Evolutionary conservation across 2,113 vertebrate genomes (phyloP).

Genomic region (Malaclemys terrapin): DNA sequence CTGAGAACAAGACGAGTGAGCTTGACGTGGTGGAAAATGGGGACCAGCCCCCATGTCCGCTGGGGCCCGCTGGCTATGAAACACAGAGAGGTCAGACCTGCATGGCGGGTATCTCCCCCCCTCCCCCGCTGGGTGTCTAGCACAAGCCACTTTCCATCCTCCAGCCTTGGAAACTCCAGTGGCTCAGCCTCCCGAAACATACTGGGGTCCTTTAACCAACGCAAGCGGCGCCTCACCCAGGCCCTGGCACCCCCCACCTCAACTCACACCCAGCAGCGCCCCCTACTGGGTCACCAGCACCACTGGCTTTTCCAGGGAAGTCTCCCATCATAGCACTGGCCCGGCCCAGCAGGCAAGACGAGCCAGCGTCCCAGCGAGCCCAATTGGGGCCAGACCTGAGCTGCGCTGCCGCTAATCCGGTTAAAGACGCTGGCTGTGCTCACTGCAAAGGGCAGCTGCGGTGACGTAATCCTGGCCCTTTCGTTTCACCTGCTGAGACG

Average conservation of each 20-base stretch:
- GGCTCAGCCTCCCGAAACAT: neutral
- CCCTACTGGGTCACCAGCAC: neutral
- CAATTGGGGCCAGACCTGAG: neutral
- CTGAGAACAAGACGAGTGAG: too few relatives aligned
- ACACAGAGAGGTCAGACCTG: neutral
- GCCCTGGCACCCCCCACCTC: neutral
- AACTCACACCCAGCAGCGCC: neutral
- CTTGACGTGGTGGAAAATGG: too few relatives aligned
- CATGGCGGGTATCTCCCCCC: too few relatives aligned
- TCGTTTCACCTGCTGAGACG: neutral
- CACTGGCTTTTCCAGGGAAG: neutral
- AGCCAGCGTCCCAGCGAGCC: neutral
- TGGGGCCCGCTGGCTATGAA: neutral
- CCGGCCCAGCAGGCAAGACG: neutral
- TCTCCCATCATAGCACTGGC: neutral
- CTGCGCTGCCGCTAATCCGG: neutral
- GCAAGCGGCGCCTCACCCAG: too few relatives aligned
- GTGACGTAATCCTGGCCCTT: too few relatives aligned
- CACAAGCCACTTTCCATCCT: too few relatives aligned
- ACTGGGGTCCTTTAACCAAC: neutral
- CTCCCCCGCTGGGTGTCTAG: fast-evolving
- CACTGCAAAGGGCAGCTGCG: neutral
- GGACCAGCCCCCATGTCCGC: neutral
- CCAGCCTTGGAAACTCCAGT: neutral
- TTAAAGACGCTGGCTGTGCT: neutral